Evolutionary conservation across 2,797 vertebrate species (phyloP).

Genomic region (Rousettus madagascariensis): DNA sequence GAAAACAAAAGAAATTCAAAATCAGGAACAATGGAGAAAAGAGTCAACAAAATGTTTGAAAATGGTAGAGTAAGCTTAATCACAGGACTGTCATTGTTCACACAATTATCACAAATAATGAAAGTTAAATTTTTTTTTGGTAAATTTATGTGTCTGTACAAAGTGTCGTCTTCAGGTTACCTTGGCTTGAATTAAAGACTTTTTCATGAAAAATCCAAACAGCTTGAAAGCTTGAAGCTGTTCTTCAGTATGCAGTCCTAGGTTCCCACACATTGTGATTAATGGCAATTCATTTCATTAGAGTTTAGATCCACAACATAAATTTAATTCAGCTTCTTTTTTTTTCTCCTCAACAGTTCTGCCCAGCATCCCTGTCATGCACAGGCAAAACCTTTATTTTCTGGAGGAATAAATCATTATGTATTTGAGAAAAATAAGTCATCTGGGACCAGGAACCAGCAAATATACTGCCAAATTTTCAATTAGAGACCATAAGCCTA

Average conservation of each 20-base stretch:
- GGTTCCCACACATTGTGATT: background rate
- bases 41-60: conserved; percentile 51
- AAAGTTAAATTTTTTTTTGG: conserved; percentile 43
- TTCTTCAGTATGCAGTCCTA: background rate
- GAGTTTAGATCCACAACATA: background rate
- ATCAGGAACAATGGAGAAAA: conserved; percentile 17
- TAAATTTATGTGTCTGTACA: background rate
- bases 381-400: conserved; percentile 51
- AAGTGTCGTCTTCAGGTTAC: background rate
- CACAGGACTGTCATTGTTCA: background rate
- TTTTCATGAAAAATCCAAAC: background rate
- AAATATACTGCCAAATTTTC: background rate
- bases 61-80: conserved; percentile 13
- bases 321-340: conserved; percentile 37
- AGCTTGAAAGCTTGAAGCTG: background rate
- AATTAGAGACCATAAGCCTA: background rate
- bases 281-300: background rate
- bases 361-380: conserved; percentile 3
- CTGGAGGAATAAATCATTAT: conserved; percentile 43
- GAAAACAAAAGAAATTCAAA: conserved; percentile 46
- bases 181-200: background rate
- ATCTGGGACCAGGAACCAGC: background rate
- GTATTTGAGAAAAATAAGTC: conserved; percentile 34
- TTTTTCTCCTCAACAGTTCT: background rate
- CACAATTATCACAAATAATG: background rate